Evolutionary conservation across 1,140 invertebrate genomes (phyloP).

Genomic region (Laupala kohalensis): DNA sequence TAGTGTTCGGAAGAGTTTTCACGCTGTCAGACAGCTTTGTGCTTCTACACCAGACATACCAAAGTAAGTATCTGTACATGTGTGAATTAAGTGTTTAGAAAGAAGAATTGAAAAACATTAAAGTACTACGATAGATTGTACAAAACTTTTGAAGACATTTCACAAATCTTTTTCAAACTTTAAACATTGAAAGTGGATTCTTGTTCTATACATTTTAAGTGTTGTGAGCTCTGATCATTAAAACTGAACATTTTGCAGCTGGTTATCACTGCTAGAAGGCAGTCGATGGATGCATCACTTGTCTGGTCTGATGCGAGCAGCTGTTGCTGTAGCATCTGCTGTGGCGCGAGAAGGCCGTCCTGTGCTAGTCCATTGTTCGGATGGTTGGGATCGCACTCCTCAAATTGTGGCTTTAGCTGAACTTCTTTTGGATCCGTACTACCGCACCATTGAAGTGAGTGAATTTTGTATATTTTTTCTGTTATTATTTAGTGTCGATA

Average conservation of each 20-base stretch:
- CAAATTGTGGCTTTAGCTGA: constrained; percentile 85
- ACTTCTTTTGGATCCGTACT: constrained; percentile 85
- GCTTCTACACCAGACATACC: constrained; percentile 58
- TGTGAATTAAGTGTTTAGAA: too few relatives aligned
- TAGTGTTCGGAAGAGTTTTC: constrained; percentile 77
- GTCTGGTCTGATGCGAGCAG: constrained; percentile 65
- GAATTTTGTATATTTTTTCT: background rate
- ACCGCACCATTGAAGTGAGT: constrained; percentile 73
- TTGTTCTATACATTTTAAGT: too few relatives aligned
- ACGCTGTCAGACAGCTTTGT: constrained; percentile 59
- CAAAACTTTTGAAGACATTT: too few relatives aligned
- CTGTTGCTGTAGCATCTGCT: constrained; percentile 62
- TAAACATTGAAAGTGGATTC: too few relatives aligned
- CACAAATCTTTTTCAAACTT: too few relatives aligned
- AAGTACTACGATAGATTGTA: too few relatives aligned
- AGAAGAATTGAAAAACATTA: too few relatives aligned
- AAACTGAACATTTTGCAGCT: constrained; percentile 41
- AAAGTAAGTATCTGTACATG: constrained; percentile 42
- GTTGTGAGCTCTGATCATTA: background rate
- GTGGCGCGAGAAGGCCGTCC: constrained; percentile 74
- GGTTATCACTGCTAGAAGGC: constrained; percentile 73
- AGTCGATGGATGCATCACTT: constrained; percentile 86
- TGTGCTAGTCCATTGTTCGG: constrained; percentile 89
- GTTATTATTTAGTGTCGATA: too few relatives aligned
- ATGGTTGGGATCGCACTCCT: constrained; percentile 94